phyloP scores from a whole-genome alignment of 1,140 invertebrate species.

The Scylla paramamosain region DNA sequence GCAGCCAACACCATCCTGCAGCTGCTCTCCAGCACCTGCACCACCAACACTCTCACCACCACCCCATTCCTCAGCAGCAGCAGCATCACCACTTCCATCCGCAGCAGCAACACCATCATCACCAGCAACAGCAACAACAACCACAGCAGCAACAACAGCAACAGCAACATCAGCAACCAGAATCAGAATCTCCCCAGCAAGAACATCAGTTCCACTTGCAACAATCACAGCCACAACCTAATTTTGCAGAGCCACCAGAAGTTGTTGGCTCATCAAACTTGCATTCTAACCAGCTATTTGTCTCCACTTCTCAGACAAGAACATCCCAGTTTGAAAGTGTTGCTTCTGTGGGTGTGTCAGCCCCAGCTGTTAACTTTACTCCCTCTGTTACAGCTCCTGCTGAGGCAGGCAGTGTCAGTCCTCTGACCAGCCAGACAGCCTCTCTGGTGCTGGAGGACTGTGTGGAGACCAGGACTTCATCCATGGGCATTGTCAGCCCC shows the following conservation, averaged over 20 bases:
- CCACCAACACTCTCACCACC: constrained; percentile 57
- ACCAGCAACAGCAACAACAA: constrained; percentile 44
- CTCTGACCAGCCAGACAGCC: constrained; percentile 64
- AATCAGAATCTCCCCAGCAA: constrained; percentile 27
- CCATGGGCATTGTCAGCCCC: neutral
- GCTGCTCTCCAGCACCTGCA: constrained; percentile 63
- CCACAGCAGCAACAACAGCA: neutral
- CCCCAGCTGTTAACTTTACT: constrained; percentile 50
- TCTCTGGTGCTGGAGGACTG: constrained; percentile 55
- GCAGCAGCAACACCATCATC: constrained; percentile 51
- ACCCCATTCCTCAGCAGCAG: constrained; percentile 38
- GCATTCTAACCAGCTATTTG: constrained; percentile 56
- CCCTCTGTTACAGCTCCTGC: constrained; percentile 59
- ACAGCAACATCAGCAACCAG: constrained; percentile 47
- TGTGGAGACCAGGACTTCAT: constrained; percentile 34
- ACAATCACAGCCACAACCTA: constrained; percentile 49
- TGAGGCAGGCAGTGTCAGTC: constrained; percentile 60
- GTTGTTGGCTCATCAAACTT: constrained; percentile 31
- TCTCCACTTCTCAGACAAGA: constrained; percentile 51
- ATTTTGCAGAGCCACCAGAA: constrained; percentile 53
- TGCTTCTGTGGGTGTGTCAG: constrained; percentile 21
- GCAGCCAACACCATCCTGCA: constrained; percentile 58
- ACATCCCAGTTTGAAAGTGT: constrained; percentile 60
- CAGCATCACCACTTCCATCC: constrained; percentile 48
- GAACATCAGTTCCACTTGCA: constrained; percentile 51